These are phyloP conservation scores for Calidris pugnax DNA, from an alignment of 2,113 vertebrate species.

Conservation along the genomic window DNA sequence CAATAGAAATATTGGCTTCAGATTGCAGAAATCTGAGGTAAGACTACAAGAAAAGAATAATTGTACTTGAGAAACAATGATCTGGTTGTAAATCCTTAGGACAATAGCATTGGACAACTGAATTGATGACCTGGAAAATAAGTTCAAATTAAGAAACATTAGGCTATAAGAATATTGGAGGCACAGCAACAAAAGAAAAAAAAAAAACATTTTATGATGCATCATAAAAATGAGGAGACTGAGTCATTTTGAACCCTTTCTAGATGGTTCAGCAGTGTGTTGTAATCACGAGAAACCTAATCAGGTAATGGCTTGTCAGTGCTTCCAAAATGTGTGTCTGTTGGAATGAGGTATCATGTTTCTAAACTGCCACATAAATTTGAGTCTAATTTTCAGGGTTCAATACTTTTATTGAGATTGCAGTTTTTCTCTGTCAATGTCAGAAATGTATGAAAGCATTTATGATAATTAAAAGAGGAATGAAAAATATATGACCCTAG, in stretches of 20 bases:
- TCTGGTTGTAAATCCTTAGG: slow-evolving; percentile 12
- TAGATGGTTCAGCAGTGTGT: neutral
- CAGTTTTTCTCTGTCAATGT: slow-evolving; percentile 6
- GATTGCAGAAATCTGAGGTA: neutral
- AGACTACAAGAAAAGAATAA: neutral
- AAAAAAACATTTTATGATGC: neutral
- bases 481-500: neutral
- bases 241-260: neutral
- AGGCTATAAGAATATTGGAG: neutral
- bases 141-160: slow-evolving; percentile 26
- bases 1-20: neutral
- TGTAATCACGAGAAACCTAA: neutral
- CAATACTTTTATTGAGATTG: slow-evolving; percentile 48
- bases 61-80: neutral
- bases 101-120: neutral
- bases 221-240: neutral
- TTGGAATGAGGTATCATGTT: neutral
- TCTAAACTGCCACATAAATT: slow-evolving; percentile 46
- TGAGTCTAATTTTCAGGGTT: slow-evolving; percentile 50
- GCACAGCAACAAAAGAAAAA: neutral
- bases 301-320: neutral
- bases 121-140: slow-evolving; percentile 38
- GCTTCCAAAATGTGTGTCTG: neutral
- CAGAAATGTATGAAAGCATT: slow-evolving; percentile 39
- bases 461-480: slow-evolving; percentile 38